Conservation (phyloP, 2,888 invertebrate genomes). For the Maniola hyperantus region DNA sequence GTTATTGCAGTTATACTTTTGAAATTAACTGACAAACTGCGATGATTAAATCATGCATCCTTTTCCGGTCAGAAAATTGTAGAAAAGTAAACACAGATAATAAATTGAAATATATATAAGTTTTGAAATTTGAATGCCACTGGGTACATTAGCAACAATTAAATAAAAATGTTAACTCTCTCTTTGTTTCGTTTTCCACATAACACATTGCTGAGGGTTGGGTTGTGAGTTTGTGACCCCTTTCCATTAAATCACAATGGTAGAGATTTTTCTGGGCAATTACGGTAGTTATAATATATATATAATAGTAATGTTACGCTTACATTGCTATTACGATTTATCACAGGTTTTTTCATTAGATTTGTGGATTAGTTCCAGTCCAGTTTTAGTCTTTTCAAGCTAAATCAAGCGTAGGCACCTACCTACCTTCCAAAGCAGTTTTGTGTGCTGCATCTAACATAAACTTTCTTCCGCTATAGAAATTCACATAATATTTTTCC, state of each 20-base stretch:
- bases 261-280: too few relatives aligned
- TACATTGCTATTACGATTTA: not conserved
- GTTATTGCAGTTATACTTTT: not conserved
- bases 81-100: not conserved
- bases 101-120: too few relatives aligned
- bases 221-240: too few relatives aligned
- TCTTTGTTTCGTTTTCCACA: too few relatives aligned
- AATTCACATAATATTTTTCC: constrained; percentile 11
- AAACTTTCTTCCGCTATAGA: constrained; percentile 24
- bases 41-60: not conserved
- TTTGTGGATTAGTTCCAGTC: constrained; percentile 11
- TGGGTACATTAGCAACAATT: too few relatives aligned
- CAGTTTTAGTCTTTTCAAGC: constrained; percentile 20
- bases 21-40: not conserved
- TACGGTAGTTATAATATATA: too few relatives aligned
- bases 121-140: too few relatives aligned
- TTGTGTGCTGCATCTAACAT: constrained; percentile 27
- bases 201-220: too few relatives aligned
- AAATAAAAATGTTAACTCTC: too few relatives aligned
- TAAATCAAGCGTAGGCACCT: constrained; percentile 27
- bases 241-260: too few relatives aligned
- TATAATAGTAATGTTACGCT: not conserved
- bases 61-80: not conserved
- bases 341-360: constrained; percentile 3
- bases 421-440: not conserved